Conservation (phyloP, 2,797 vertebrate genomes). For the Mastacembelus armatus region DNA sequence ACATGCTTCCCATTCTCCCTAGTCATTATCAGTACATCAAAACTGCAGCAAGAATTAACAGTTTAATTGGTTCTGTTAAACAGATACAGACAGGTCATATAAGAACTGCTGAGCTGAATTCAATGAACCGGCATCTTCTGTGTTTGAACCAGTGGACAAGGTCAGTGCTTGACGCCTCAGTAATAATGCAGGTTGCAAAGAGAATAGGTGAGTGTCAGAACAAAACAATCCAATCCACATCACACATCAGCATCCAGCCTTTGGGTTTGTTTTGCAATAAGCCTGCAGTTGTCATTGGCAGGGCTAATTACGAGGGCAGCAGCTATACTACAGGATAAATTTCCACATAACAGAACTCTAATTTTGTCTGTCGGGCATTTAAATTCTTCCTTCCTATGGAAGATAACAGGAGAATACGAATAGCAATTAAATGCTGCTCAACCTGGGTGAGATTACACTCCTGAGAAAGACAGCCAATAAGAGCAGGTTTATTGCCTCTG, state of each 20-base stretch:
- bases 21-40: slow-evolving; percentile 70
- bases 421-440: slow-evolving; percentile 82
- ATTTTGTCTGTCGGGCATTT: slow-evolving; percentile 77
- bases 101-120: slow-evolving; percentile 62
- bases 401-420: slow-evolving; percentile 76
- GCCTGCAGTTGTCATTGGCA: slow-evolving; percentile 64
- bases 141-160: slow-evolving; percentile 51
- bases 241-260: slow-evolving; percentile 62
- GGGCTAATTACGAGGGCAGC: slow-evolving; percentile 76
- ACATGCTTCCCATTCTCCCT: slow-evolving; percentile 58
- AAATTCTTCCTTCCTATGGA: slow-evolving; percentile 78
- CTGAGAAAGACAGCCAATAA: slow-evolving; percentile 66
- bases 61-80: slow-evolving; percentile 73
- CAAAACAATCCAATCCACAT: slow-evolving; percentile 63
- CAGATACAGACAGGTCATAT: slow-evolving; percentile 49
- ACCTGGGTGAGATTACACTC: slow-evolving; percentile 76
- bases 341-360: slow-evolving; percentile 69
- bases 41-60: slow-evolving; percentile 59
- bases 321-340: slow-evolving; percentile 65
- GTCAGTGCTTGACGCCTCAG: slow-evolving; percentile 50
- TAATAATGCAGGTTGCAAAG: slow-evolving; percentile 52
- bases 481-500: slow-evolving; percentile 64
- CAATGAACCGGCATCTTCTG: slow-evolving; percentile 54
- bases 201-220: slow-evolving; percentile 52
- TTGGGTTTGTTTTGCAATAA: slow-evolving; percentile 68